Percentiles rank a stretch among this genome's conserved stretches.
These are phyloP conservation scores for Lasioglossum morio DNA, from an alignment of 2,888 invertebrate species.

Conservation along the genomic window DNA sequence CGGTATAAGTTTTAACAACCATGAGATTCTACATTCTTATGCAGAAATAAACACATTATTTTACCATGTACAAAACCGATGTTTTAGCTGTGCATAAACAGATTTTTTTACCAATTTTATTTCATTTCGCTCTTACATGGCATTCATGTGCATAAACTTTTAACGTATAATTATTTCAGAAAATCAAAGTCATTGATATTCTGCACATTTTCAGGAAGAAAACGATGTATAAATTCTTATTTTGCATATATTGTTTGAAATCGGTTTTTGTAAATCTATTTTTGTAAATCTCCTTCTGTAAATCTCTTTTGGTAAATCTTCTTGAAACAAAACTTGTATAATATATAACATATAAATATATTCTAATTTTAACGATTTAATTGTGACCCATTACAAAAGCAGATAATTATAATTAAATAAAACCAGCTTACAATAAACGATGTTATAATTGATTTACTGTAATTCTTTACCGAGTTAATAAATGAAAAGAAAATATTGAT, in stretches of 20 bases:
- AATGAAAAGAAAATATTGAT: neutral
- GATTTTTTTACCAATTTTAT: neutral
- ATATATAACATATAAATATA: neutral
- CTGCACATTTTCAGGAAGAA: neutral
- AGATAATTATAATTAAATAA: neutral
- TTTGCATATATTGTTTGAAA: neutral
- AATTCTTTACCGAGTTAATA: neutral
- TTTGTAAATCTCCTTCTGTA: too few relatives aligned
- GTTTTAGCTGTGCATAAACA: neutral
- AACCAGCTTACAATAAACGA: neutral
- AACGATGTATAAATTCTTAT: neutral
- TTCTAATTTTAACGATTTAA: neutral
- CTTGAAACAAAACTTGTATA: neutral
- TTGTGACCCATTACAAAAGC: neutral
- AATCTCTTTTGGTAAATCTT: too few relatives aligned
- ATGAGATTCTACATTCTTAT: neutral
- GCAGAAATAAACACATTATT: neutral
- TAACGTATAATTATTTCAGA: neutral
- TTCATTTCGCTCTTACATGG: neutral
- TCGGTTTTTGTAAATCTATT: neutral
- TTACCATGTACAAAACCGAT: neutral
- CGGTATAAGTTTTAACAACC: neutral
- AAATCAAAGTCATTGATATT: neutral
- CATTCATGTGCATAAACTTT: neutral
- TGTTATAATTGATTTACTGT: neutral